Conservation (phyloP, 2,888 invertebrate species). For the Lomographa bimaculata region DNA sequence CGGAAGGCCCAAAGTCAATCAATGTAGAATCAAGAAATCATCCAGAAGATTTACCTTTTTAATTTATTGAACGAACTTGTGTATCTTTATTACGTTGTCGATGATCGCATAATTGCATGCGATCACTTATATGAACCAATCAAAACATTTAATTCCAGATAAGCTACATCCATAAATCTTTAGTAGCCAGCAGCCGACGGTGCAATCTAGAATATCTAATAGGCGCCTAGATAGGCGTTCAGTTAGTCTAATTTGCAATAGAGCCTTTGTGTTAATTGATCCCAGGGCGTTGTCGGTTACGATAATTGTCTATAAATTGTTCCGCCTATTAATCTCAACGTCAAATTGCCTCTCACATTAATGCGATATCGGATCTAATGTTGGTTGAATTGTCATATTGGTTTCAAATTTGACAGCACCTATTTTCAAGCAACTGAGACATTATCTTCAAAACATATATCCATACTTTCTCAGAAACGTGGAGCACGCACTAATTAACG, state of each 20-base stretch:
- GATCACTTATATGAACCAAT: no score
- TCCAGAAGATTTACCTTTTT: no score
- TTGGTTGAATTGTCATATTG: constrained; percentile 33
- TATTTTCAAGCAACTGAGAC: constrained; percentile 45
- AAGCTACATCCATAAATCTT: constrained; percentile 41
- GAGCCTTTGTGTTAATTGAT: constrained; percentile 79
- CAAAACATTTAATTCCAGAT: constrained; percentile 42
- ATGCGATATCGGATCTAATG: constrained; percentile 51
- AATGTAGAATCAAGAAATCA: no score
- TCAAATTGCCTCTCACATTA: constrained; percentile 67
- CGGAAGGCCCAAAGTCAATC: no score
- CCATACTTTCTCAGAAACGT: constrained; percentile 69
- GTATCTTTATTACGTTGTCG: no score
- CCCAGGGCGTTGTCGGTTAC: constrained; percentile 67
- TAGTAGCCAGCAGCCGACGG: constrained; percentile 43
- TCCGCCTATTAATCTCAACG: constrained; percentile 73
- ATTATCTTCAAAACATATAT: constrained; percentile 66
- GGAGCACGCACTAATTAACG: constrained; percentile 81
- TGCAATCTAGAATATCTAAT: constrained; percentile 64
- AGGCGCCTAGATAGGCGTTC: constrained; percentile 58
- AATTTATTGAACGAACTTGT: no score
- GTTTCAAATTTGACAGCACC: constrained; percentile 8
- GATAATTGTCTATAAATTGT: constrained; percentile 82
- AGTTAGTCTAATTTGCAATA: constrained; percentile 77
- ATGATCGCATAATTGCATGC: no score